Percentiles rank a stretch among this genome's conserved stretches.
Evolutionary conservation across 2,888 invertebrate species (phyloP).

Genomic region (Ecliptopera silaceata): DNA sequence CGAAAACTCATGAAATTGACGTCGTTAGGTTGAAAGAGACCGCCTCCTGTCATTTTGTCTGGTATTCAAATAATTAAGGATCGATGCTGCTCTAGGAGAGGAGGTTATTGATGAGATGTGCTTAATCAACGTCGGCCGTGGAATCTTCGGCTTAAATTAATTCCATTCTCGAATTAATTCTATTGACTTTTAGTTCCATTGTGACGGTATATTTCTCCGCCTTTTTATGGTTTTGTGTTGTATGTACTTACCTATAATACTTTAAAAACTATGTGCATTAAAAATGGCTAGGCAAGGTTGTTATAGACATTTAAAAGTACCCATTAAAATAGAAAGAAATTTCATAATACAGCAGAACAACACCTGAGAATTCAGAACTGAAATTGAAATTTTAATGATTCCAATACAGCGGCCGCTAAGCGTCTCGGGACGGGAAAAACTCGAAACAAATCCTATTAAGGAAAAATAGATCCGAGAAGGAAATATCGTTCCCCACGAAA

Average conservation of each 20-base stretch:
- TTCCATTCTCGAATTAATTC: slow-evolving; percentile 38
- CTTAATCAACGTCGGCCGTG: slow-evolving; percentile 69
- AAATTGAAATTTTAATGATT: slow-evolving; percentile 64
- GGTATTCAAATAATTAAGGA: slow-evolving; percentile 69
- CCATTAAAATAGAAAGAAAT: slow-evolving; percentile 26
- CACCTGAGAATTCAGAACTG: slow-evolving; percentile 46
- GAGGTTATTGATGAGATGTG: slow-evolving; percentile 68
- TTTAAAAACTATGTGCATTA: too few relatives aligned
- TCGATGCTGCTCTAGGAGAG: slow-evolving; percentile 60
- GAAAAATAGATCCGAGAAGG: slow-evolving; percentile 74
- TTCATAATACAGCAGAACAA: slow-evolving; percentile 31
- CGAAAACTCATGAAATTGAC: slow-evolving; percentile 56
- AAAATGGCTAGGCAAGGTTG: neutral
- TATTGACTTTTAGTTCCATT: slow-evolving; percentile 35
- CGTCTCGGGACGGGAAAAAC: slow-evolving; percentile 52
- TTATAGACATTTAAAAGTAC: neutral
- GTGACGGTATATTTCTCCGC: slow-evolving; percentile 2
- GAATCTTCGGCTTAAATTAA: slow-evolving; percentile 44
- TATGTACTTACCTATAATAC: too few relatives aligned
- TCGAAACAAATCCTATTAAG: slow-evolving; percentile 73
- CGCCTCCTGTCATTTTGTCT: slow-evolving; percentile 61
- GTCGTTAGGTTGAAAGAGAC: slow-evolving; percentile 58
- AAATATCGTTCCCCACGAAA: slow-evolving; percentile 72
- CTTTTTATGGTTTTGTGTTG: neutral
- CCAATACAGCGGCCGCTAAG: slow-evolving; percentile 52